Evolutionary conservation across 2,888 invertebrate species (phyloP).

Genomic region (Drosophila buzzatii): DNA sequence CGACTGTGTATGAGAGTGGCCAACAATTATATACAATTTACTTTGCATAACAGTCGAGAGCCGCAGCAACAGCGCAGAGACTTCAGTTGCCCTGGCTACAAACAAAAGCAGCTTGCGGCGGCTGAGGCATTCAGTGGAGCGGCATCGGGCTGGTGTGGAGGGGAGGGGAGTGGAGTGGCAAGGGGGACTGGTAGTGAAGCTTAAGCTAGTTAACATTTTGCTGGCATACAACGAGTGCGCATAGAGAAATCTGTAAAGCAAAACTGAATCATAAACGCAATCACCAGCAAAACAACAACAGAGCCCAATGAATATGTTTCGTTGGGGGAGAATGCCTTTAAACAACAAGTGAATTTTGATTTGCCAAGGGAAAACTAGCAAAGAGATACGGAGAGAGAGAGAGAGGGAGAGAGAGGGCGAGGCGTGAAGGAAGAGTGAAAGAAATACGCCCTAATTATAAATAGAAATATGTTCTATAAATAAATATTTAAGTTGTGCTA

Average conservation of each 20-base stretch:
- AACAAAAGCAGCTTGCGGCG: conserved; percentile 15
- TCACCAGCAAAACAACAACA: conserved; percentile 11
- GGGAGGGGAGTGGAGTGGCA: not conserved
- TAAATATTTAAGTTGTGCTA: not conserved
- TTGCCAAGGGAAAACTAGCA: not conserved
- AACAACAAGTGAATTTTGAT: conserved; percentile 27
- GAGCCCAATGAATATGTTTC: too few species aligned
- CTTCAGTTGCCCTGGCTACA: conserved; percentile 44
- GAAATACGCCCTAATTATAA: conserved; percentile 3
- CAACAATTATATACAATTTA: conserved; percentile 78
- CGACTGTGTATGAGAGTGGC: conserved; percentile 14
- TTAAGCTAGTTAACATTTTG: conserved; percentile 61
- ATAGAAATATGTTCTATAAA: not conserved
- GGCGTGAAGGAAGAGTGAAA: not conserved
- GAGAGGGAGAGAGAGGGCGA: not conserved
- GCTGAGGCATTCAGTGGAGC: not conserved
- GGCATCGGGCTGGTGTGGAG: too few species aligned
- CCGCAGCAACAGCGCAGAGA: conserved; percentile 31
- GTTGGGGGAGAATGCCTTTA: not conserved
- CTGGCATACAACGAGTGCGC: conserved; percentile 22
- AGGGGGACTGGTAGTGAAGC: not conserved
- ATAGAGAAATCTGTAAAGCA: conserved; percentile 18
- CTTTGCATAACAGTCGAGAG: conserved; percentile 76
- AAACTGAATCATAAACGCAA: conserved; percentile 14
- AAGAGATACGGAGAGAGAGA: not conserved